Base-by-base conservation (phyloP, 2,888 invertebrate genomes). In the Arctia plantaginis region DNA sequence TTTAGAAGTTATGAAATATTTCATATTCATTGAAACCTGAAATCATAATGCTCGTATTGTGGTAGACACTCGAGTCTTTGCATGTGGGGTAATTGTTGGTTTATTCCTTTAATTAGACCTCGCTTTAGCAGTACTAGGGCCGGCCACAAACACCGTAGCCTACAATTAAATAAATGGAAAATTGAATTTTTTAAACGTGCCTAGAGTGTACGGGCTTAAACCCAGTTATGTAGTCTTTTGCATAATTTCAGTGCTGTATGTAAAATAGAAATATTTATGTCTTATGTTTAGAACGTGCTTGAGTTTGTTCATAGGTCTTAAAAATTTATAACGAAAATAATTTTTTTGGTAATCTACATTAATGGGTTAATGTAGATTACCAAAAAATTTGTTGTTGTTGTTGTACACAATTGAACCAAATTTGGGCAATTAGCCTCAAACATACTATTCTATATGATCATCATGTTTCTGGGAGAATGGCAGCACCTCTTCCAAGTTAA, bases 81-180 rank as follows among this genome's bases (percentile, higher is more conserved):
- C 75, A 79, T 80, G 78, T 69, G 30, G 27, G n/a, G 13, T 79
- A 83, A 80, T 79, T 78, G 75, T 73, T 71, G 62, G 76, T 74
- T 76, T 71, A 72, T 76, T 76, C 73, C 76, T 84, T 80, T 83
- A 83, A 84, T 84, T 84, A 82, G 59, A 74, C 71, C 72, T 77
- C 71, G 75, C 76, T 75, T 68, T 65, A 74, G 69, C 74, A 73
- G 41, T 72, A 70, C 79, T 76, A 51, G 73, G 81, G 82, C 35
- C 64, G 74, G 72, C 77, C 77, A 72, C 73, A 70, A 75, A 78
- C 76, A 70, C 68, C 35, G 73, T 71, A 79, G 79, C 79, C 73
- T 47, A 72, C 77, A 79, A 84, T 82, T 79, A 84, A 51, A 71
- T 67, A 33, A 73, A 79, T 71, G 72, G 64, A 65, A 65, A 80